Conservation (phyloP, 1,140 invertebrate species). For the Pogonomyrmex barbatus region DNA sequence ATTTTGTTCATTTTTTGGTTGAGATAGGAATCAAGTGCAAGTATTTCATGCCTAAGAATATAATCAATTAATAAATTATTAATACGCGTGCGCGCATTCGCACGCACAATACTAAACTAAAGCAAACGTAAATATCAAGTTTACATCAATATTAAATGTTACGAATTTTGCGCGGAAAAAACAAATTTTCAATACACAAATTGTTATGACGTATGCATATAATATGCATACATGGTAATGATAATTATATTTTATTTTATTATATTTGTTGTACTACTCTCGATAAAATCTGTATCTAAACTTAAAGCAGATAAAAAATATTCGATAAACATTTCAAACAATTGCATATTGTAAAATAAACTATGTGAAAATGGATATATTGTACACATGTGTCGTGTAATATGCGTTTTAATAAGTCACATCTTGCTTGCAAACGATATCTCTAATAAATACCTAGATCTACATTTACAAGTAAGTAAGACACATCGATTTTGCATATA, state of each 20-base stretch:
- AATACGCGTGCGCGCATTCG: not conserved
- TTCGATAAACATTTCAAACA: conserved; percentile 10
- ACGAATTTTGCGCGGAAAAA: not conserved
- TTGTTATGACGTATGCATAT: not conserved
- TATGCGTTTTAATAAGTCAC: not conserved
- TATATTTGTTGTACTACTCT: not conserved
- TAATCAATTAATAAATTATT: conserved; percentile 23
- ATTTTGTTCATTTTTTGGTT: conserved; percentile 50
- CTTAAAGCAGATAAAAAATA: conserved; percentile 13
- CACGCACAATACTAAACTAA: not conserved
- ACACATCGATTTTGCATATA: not conserved
- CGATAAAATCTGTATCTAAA: conserved; percentile 1
- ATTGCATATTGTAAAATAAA: conserved; percentile 43
- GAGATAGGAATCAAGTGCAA: conserved; percentile 62
- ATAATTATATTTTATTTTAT: not conserved
- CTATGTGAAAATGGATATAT: not conserved
- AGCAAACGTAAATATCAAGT: conserved; percentile 5
- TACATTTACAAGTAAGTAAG: conserved; percentile 42
- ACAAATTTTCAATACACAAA: not conserved
- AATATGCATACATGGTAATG: not conserved
- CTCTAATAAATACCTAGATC: not conserved
- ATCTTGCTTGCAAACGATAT: not conserved
- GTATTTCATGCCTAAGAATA: conserved; percentile 64
- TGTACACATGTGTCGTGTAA: not conserved
- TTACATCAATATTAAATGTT: not conserved